These are phyloP conservation scores for Automeris io DNA, from an alignment of 2,888 invertebrate species.

Conservation along the genomic window DNA sequence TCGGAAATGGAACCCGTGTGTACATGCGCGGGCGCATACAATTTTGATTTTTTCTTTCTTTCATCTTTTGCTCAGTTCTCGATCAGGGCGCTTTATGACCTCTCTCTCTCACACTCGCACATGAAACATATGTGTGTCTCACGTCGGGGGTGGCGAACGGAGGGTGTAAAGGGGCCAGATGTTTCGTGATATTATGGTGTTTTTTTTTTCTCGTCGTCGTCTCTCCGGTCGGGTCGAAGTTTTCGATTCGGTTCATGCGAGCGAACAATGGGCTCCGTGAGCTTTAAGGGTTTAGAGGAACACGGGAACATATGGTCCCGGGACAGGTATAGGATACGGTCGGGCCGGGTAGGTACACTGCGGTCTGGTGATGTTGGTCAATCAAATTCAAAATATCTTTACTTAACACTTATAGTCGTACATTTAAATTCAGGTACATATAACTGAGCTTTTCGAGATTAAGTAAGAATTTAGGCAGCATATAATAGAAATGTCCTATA, in stretches of 20 bases:
- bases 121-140: conserved; percentile 10
- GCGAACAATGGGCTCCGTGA: conserved; percentile 37
- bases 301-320: conserved; percentile 25
- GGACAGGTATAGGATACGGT: conserved; percentile 33
- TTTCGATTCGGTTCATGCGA: conserved; percentile 33
- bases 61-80: neutral
- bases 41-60: conserved; percentile 24
- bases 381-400: too few species aligned
- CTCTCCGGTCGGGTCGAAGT: too few species aligned
- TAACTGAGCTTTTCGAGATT: too few species aligned
- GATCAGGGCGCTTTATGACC: neutral
- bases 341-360: too few species aligned
- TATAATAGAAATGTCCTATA: too few species aligned
- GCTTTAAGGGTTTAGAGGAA: conserved; percentile 21
- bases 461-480: too few species aligned
- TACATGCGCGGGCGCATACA: conserved; percentile 27
- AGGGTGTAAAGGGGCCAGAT: conserved; percentile 51
- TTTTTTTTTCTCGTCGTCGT: conserved; percentile 28
- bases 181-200: conserved; percentile 29
- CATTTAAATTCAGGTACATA: too few species aligned
- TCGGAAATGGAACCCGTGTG: conserved; percentile 35
- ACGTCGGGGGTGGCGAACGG: conserved; percentile 32
- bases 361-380: too few species aligned
- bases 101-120: neutral
- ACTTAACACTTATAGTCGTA: too few species aligned